Percentiles rank a stretch among this genome's conserved stretches.
Evolutionary conservation across 2,797 vertebrate species (phyloP).

Genomic region (Sphenopsis melanotis): DNA sequence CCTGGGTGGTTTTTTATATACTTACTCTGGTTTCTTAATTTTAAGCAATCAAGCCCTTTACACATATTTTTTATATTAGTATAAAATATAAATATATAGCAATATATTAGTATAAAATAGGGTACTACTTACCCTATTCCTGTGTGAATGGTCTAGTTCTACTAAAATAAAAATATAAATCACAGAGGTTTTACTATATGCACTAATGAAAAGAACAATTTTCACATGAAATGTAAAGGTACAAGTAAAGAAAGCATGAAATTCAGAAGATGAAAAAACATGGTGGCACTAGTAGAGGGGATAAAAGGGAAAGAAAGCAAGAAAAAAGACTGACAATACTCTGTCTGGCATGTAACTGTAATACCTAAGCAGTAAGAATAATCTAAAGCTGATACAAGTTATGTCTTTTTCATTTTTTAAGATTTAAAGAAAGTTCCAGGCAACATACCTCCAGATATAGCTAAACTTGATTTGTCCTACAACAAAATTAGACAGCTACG

Average conservation of each 20-base stretch:
- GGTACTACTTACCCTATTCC: neutral
- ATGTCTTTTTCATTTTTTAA: slow-evolving; percentile 66
- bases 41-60: neutral
- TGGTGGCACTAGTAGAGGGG: neutral
- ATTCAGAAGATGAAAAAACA: neutral
- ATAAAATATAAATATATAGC: too few species aligned
- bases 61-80: neutral
- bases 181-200: neutral
- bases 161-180: neutral
- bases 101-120: too few species aligned
- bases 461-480: slow-evolving; percentile 89
- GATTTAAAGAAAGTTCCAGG: slow-evolving; percentile 87
- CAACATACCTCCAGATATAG: slow-evolving; percentile 86
- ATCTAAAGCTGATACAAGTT: neutral
- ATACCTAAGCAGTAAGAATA: neutral
- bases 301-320: neutral
- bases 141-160: neutral
- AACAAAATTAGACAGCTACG: slow-evolving; percentile 90
- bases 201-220: neutral
- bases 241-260: neutral
- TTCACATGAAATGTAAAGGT: neutral
- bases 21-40: neutral
- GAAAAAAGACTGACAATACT: neutral
- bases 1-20: neutral
- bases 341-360: neutral